Evolutionary conservation across 2,797 vertebrate genomes (phyloP).

Genomic region (Fundulus diaphanus): DNA sequence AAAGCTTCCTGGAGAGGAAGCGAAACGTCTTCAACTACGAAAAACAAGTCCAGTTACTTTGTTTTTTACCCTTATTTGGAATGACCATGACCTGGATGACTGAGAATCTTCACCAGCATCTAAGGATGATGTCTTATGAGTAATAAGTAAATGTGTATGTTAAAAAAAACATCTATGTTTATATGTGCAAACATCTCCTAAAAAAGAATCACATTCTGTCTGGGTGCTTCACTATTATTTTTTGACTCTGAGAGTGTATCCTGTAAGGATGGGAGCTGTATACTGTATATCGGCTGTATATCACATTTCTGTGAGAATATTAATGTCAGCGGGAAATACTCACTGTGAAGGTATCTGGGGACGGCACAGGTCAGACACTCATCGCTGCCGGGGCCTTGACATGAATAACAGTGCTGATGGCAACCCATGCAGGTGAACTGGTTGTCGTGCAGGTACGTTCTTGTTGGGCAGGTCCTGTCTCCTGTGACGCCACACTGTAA

Average conservation of each 20-base stretch:
- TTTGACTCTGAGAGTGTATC: no score
- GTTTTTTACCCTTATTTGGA: no score
- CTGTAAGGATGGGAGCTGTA: no score
- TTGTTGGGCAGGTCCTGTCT: conserved; percentile 75
- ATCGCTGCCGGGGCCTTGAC: conserved; percentile 66
- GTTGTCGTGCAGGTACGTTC: conserved; percentile 81
- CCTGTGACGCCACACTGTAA: conserved; percentile 78
- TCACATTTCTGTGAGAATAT: not conserved
- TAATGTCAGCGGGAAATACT: conserved; percentile 34
- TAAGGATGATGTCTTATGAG: not conserved
- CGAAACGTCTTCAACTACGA: no score
- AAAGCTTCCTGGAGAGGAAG: no score
- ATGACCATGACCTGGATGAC: no score
- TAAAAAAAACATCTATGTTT: not conserved
- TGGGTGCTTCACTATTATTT: no score
- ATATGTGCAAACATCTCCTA: no score
- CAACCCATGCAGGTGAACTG: conserved; percentile 83
- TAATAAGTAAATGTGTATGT: not conserved
- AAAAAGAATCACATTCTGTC: no score
- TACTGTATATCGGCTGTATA: no score
- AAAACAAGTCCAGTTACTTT: no score
- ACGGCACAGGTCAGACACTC: conserved; percentile 77
- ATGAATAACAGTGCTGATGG: conserved; percentile 77
- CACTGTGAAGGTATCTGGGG: conserved; percentile 80
- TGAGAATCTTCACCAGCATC: no score